Evolutionary conservation across 2,113 vertebrate genomes (phyloP), one percentile per base, ranked within the genome.

Genomic region (Tragelaphus buxtoni): DNA sequence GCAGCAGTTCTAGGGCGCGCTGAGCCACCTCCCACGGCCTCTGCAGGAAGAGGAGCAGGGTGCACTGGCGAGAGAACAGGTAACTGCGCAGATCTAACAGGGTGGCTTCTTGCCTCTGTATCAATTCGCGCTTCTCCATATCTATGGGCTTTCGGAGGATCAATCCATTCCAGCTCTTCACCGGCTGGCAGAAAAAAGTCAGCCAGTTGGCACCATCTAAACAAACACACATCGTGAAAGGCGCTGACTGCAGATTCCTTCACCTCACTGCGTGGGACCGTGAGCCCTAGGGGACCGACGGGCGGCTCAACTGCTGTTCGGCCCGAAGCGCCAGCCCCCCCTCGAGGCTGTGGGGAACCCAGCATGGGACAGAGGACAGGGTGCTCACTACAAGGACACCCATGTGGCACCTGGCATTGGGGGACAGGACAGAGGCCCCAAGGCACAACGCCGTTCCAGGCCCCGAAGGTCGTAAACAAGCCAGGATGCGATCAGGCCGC

Each of bases 1-100:
- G 99, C 90, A 99, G 99, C 72, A 99, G 99, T 97, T 99, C 99
- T 88, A 99, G 98, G 0, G 99, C 99, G 58, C 99, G 98, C 98
- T 99, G 99, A 0, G 99, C 99, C 79, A 99, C 99, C 98, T 99
- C 99, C 99, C 99, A 99, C 0, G 99, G 99, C 96, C 99, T 98
- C 99, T 99, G 99, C 88, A 99, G 99, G 98, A 99, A 99, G 97
- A 99, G 99, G 1, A 99, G 98, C 97, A 99, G 97, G 0, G 99
- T 99, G 98, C 99, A 99, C 99, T 99, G 99, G 32, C 99, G 99
- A 5, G 99, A 99, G 97, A 99, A 99, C 12, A 99, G 98, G 98
- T 99, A 99, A 97, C 99, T 99, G 39, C 99, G 99, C 98, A 99
- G 98, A 95, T 99, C 99, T 93, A 99, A 97, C 84, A 99, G 98